Evolutionary conservation across 2,797 vertebrate species (phyloP).

Genomic region (Sebastiscus tertius): DNA sequence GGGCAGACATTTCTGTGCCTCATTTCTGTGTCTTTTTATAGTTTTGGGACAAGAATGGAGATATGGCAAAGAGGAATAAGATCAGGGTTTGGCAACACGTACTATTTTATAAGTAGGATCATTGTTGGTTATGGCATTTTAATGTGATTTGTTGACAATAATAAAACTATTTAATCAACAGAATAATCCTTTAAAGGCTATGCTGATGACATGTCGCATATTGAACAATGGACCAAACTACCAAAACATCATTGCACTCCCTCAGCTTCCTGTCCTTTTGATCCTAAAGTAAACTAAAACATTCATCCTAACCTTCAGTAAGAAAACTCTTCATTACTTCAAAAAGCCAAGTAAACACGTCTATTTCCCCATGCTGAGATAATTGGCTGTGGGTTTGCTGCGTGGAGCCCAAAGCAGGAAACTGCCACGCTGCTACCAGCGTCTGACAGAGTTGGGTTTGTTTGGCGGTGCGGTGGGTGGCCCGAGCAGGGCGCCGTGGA

Average conservation of each 20-base stretch:
- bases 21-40: not conserved
- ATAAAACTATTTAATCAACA: not conserved
- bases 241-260: not conserved
- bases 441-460: conserved; percentile 59
- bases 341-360: conserved; percentile 27
- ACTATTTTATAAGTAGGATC: not conserved
- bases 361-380: conserved; percentile 52
- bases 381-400: conserved; percentile 45
- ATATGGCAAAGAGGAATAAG: not conserved
- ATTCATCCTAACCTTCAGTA: not conserved
- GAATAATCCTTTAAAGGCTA: not conserved
- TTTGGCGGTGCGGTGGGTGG: conserved; percentile 66
- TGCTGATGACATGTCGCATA: not conserved
- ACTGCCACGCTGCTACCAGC: conserved; percentile 32
- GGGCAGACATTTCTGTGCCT: not conserved
- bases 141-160: not conserved
- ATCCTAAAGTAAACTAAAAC: not conserved
- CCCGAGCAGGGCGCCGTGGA: conserved; percentile 16
- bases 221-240: not conserved
- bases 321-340: conserved; percentile 9
- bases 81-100: not conserved
- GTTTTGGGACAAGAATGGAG: not conserved
- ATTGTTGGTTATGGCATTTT: not conserved
- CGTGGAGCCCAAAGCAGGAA: conserved; percentile 34
- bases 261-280: not conserved